Evolutionary conservation across 2,888 invertebrate genomes (phyloP).

Genomic region (Rhamnusium bicolor): DNA sequence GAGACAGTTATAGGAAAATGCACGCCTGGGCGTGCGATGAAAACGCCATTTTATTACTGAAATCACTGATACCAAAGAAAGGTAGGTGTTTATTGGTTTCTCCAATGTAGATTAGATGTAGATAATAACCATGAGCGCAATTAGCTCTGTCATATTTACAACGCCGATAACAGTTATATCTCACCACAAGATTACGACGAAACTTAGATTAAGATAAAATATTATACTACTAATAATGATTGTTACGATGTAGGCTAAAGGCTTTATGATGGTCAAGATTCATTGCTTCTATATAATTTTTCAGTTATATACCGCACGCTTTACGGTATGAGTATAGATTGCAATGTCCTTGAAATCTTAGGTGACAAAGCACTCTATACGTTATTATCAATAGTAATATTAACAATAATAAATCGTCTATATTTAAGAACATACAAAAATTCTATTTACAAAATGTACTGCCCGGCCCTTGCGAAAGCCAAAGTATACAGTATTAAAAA

Average conservation of each 20-base stretch:
- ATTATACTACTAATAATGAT: neutral
- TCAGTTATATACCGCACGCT: too few relatives aligned
- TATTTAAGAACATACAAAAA: too few relatives aligned
- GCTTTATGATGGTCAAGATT: neutral
- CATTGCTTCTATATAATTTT: too few relatives aligned
- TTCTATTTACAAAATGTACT: too few relatives aligned
- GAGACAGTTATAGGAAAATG: slow-evolving; percentile 99
- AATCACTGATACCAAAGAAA: slow-evolving; percentile 98
- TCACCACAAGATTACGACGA: slow-evolving; percentile 3
- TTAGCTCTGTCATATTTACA: neutral
- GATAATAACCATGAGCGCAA: neutral
- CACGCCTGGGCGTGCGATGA: slow-evolving; percentile 99
- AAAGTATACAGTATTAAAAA: too few relatives aligned
- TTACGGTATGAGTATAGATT: too few relatives aligned
- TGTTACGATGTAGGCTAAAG: neutral
- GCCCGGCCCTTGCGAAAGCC: too few relatives aligned
- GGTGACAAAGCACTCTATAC: too few relatives aligned
- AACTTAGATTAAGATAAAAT: neutral
- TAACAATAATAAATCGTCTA: too few relatives aligned
- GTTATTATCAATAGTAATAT: too few relatives aligned
- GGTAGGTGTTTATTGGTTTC: slow-evolving; percentile 77
- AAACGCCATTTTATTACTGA: slow-evolving; percentile 95
- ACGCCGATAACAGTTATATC: slow-evolving; percentile 5
- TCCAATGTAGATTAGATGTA: neutral
- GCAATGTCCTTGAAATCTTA: too few relatives aligned